Conservation (phyloP, 2,113 vertebrate species). For the chimpanzee (Pan troglodytes) region NHGRI_mPanTro3-v2.1_pri NC_072404.2:7534001-7534500, state of each 20-base stretch:
- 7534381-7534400: not conserved
- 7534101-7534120: not conserved
- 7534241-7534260: not conserved
- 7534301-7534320: not conserved
- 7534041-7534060: fast-evolving
- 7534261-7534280: not conserved
- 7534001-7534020: not conserved
- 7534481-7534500: too few species aligned
- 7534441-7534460: too few species aligned
- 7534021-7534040: fast-evolving
- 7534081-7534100: not conserved
- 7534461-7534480: too few species aligned
- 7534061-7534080: not conserved
- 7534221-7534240: not conserved
- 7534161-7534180: not conserved
- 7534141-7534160: not conserved
- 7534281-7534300: not conserved
- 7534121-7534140: not conserved
- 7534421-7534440: not conserved
- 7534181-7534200: not conserved
- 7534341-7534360: too few species aligned
- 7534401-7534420: not conserved
- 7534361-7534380: not conserved
- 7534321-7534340: too few species aligned
- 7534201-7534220: not conserved